phyloP scores from a whole-genome alignment of 2,888 invertebrate genomes.

The Trissolcus brochymenae region DNA sequence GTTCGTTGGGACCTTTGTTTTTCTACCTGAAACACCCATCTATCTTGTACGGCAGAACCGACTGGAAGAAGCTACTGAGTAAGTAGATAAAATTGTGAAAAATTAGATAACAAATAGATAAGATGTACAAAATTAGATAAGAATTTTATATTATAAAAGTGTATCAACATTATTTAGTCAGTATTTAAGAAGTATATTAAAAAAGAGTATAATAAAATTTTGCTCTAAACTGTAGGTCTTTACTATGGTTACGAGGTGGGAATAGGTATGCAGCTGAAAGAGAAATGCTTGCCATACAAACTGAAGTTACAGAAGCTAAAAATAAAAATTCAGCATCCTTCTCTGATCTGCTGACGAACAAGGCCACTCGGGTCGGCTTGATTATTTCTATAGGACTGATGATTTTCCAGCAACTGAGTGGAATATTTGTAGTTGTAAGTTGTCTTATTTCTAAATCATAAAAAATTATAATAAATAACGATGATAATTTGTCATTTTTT shows the following conservation, averaged over 20 bases:
- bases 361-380: conserved; percentile 71
- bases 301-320: conserved; percentile 61
- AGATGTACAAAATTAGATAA: no score
- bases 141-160: no score
- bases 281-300: conserved; percentile 65
- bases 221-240: conserved; percentile 59
- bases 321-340: conserved; percentile 33
- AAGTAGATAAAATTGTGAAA: conserved; percentile 15
- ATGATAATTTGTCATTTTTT: no score
- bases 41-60: conserved; percentile 72
- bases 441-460: conserved; percentile 2
- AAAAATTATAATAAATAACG: no score
- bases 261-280: conserved; percentile 64
- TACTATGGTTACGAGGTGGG: conserved; percentile 68
- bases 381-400: conserved; percentile 73
- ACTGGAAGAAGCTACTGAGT: conserved; percentile 72
- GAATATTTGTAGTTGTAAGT: conserved; percentile 75
- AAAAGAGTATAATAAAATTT: no score
- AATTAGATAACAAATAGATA: conserved; percentile 38
- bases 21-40: conserved; percentile 79
- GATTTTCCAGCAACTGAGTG: conserved; percentile 76
- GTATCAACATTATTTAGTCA: no score
- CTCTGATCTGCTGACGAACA: conserved; percentile 72
- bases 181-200: no score
- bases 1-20: conserved; percentile 73